These are phyloP conservation scores for Neoitamus cyanurus DNA, from an alignment of 2,888 invertebrate species.

Conservation along the genomic window DNA sequence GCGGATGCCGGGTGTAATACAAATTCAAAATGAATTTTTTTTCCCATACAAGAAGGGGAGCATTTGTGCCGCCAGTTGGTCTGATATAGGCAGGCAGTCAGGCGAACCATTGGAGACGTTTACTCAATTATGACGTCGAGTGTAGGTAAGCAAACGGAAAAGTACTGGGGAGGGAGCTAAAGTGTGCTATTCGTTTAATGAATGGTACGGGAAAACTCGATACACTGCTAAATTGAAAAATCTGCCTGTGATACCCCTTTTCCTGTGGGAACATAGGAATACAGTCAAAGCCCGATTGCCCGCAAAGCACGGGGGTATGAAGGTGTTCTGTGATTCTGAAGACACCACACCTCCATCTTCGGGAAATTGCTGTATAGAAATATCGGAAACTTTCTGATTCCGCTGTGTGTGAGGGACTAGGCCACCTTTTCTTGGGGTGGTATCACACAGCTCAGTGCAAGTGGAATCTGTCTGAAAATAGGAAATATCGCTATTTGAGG, in stretches of 20 bases:
- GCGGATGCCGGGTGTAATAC: neutral
- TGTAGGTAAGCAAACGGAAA: neutral
- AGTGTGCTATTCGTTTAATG: neutral
- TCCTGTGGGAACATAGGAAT: neutral
- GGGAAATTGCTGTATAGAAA: neutral
- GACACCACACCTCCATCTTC: neutral
- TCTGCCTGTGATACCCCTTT: neutral
- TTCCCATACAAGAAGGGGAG: neutral
- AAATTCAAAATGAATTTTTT: neutral
- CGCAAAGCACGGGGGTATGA: neutral
- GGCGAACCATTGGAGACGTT: neutral
- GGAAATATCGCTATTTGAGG: neutral
- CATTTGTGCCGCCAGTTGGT: neutral
- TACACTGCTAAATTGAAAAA: neutral
- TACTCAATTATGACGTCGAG: conserved; percentile 24
- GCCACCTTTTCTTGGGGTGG: neutral
- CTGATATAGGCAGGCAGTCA: neutral
- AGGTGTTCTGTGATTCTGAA: neutral
- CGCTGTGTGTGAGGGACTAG: neutral
- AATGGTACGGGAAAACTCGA: neutral
- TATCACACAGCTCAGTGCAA: neutral
- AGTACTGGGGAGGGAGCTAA: neutral
- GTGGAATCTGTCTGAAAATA: neutral
- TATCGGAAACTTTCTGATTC: neutral
- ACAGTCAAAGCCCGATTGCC: neutral